Evolutionary conservation across 2,797 vertebrate genomes (phyloP).

Genomic region (Tauraco hartlaubi): DNA sequence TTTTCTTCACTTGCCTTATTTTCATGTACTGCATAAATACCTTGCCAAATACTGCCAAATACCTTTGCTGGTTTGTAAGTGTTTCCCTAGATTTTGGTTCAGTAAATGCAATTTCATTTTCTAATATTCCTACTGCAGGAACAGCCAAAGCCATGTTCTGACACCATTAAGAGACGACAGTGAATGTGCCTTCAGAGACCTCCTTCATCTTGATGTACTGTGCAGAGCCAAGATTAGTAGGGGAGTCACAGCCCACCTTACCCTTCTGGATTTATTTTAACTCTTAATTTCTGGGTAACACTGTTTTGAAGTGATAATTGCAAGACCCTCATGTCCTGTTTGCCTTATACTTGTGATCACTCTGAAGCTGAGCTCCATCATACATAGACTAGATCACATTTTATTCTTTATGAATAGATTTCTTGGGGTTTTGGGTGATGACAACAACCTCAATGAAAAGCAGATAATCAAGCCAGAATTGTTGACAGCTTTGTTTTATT

Average conservation of each 20-base stretch:
- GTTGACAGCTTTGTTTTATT: not conserved
- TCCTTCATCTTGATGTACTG: not conserved
- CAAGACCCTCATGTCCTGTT: not conserved
- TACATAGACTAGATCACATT: rapidly evolving
- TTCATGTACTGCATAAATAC: not conserved
- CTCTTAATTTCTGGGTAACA: not conserved
- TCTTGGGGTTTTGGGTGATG: not conserved
- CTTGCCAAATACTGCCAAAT: not conserved
- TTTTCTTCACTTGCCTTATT: not conserved
- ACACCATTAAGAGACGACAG: not conserved
- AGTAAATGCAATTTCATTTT: not conserved
- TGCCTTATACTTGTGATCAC: not conserved
- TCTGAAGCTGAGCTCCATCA: not conserved
- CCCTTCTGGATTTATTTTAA: not conserved
- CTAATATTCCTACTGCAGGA: not conserved
- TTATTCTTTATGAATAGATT: not conserved
- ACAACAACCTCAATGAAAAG: not conserved
- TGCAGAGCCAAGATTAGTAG: not conserved
- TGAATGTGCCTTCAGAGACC: not conserved
- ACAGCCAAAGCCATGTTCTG: not conserved
- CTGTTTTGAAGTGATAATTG: not conserved
- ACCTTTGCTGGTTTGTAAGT: not conserved
- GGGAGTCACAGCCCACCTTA: not conserved
- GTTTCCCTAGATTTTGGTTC: not conserved
- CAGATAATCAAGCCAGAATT: not conserved